Conservation (phyloP, 2,888 invertebrate species). For the Macaria liturata region DNA sequence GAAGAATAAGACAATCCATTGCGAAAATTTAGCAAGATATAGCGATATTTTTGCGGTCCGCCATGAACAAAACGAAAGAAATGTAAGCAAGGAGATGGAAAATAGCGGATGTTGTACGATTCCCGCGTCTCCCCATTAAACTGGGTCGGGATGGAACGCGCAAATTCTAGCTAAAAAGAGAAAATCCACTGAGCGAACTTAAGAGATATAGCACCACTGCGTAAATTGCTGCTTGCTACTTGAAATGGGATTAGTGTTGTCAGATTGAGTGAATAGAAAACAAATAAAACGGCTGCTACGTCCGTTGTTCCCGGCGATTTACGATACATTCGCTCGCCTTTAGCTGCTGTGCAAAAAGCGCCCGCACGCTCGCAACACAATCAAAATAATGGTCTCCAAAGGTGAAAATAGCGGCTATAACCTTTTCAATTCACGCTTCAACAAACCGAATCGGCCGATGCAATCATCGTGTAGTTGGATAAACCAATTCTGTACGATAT, state of each 20-base stretch:
- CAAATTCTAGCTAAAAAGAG: constrained; percentile 58
- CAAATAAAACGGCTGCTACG: constrained; percentile 22
- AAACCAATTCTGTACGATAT: constrained; percentile 60
- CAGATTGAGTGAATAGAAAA: constrained; percentile 33
- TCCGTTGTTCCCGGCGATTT: constrained; percentile 24
- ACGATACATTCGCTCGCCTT: constrained; percentile 26
- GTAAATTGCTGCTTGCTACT: constrained; percentile 48
- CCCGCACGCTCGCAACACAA: constrained; percentile 21
- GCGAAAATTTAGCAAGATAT: constrained; percentile 25
- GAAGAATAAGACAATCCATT: constrained; percentile 23
- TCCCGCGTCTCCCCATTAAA: constrained; percentile 62
- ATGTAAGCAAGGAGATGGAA: constrained; percentile 58
- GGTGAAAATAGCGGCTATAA: constrained; percentile 36
- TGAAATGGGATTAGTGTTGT: constrained; percentile 47
- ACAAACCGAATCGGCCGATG: constrained; percentile 55
- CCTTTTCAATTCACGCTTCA: constrained; percentile 55
- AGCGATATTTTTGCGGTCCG: constrained; percentile 37
- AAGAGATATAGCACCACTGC: constrained; percentile 49
- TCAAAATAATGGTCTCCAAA: constrained; percentile 28
- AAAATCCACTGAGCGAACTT: constrained; percentile 51
- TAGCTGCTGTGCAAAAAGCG: constrained; percentile 25
- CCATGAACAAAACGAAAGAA: constrained; percentile 44
- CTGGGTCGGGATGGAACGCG: constrained; percentile 52
- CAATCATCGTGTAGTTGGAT: constrained; percentile 60
- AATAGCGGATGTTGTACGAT: constrained; percentile 62